Percentiles rank a stretch among this genome's conserved stretches.
phyloP scores from a whole-genome alignment of 2,797 vertebrate species.

The Smutsia gigantea region DNA sequence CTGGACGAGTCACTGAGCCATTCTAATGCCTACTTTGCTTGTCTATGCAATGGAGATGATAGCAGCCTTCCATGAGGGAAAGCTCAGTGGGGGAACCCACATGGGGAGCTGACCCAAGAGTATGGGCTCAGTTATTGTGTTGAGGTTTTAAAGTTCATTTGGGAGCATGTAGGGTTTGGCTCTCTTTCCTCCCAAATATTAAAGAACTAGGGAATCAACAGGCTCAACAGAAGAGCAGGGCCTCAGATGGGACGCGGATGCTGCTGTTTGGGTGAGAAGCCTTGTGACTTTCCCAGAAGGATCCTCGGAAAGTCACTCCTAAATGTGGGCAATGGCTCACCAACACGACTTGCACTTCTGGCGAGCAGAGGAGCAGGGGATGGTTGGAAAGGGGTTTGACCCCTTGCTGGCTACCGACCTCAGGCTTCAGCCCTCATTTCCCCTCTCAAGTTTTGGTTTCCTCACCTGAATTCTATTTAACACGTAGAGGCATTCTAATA shows the following conservation, averaged over 20 bases:
- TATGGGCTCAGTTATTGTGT: not conserved
- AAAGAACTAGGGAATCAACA: not conserved
- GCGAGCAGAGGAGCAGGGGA: not conserved
- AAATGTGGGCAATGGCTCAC: not conserved
- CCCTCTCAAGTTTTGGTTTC: not conserved
- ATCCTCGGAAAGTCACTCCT: not conserved
- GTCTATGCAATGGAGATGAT: not conserved
- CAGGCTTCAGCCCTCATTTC: not conserved
- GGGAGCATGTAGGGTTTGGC: not conserved
- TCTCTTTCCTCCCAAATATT: not conserved
- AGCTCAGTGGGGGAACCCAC: not conserved
- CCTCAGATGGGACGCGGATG: not conserved
- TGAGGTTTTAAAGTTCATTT: not conserved
- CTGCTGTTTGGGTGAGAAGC: not conserved
- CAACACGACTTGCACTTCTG: not conserved
- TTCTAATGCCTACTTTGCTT: not conserved
- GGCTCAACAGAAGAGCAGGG: not conserved
- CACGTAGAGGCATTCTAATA: not conserved
- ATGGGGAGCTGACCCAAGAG: not conserved
- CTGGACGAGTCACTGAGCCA: not conserved
- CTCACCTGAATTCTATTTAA: not conserved
- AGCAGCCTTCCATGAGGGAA: not conserved
- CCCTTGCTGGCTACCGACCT: not conserved
- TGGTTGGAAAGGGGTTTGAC: not conserved
- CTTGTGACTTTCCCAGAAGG: not conserved